Percentiles rank a stretch among this genome's conserved stretches.
These are phyloP conservation scores for Blera fallax DNA, from an alignment of 2,888 invertebrate species.

Conservation along the genomic window DNA sequence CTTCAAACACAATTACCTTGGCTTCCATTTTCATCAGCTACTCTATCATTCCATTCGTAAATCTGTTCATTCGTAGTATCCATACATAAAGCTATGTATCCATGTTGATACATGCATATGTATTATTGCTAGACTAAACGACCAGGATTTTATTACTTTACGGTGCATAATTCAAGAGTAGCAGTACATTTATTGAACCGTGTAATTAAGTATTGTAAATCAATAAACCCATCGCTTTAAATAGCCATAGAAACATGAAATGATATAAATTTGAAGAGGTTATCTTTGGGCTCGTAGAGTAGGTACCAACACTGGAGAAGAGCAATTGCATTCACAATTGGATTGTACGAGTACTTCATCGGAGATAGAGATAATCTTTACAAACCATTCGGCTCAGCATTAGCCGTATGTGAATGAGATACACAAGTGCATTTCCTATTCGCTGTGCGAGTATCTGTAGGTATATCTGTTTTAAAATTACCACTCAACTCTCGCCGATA, in stretches of 20 bases:
- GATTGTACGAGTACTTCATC: background rate
- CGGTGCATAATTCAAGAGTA: conserved; percentile 63
- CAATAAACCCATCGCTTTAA: conserved; percentile 65
- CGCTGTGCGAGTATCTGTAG: background rate
- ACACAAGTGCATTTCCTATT: background rate
- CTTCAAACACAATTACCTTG: background rate
- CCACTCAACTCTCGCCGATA: conserved; percentile 52
- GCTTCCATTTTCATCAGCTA: background rate
- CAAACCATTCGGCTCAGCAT: background rate
- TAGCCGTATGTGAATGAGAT: background rate
- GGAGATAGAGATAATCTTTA: background rate
- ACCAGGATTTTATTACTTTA: conserved; percentile 44
- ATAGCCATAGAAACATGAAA: conserved; percentile 32
- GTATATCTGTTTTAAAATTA: conserved; percentile 17
- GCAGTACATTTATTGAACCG: conserved; percentile 69
- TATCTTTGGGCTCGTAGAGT: background rate
- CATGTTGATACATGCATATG: no score
- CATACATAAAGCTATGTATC: background rate
- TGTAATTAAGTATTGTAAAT: conserved; percentile 68
- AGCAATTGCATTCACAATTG: background rate
- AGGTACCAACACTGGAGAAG: background rate
- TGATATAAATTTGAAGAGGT: conserved; percentile 31
- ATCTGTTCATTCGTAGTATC: background rate
- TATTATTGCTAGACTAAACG: background rate
- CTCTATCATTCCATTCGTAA: background rate